phyloP scores from a whole-genome alignment of 2,888 invertebrate genomes.

The Tenthredo amoena region DNA sequence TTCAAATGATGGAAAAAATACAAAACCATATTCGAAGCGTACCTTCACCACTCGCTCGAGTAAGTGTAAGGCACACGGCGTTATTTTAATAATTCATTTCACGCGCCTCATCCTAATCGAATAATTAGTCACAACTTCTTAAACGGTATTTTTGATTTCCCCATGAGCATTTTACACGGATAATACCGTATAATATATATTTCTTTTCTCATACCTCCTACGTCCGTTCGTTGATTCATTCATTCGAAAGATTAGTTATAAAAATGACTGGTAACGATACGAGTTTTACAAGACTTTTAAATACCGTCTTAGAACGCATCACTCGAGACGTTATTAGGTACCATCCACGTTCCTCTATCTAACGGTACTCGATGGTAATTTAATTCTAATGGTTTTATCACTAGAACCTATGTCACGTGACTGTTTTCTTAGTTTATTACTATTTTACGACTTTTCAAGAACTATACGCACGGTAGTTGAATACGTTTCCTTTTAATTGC shows the following conservation, averaged over 20 bases:
- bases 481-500: conserved; percentile 44
- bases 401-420: conserved; percentile 31
- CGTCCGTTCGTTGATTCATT: neutral
- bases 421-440: conserved; percentile 40
- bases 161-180: neutral
- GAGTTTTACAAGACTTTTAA: neutral
- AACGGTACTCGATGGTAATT: conserved; percentile 40
- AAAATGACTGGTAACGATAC: neutral
- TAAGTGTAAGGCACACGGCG: neutral
- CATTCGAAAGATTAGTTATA: neutral
- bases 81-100: conserved; percentile 44
- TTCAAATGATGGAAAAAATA: neutral
- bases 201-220: neutral
- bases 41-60: neutral
- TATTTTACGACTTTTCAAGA: conserved; percentile 41
- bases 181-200: neutral
- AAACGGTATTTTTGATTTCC: conserved; percentile 19
- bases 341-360: neutral
- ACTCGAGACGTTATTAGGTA: neutral
- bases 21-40: neutral
- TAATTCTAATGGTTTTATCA: conserved; percentile 50
- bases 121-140: conserved; percentile 34
- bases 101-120: conserved; percentile 40
- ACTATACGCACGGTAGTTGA: conserved; percentile 38
- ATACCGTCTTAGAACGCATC: neutral